A percentile compares a stretch with the other conserved stretches of the same genome.
Conservation (phyloP, 2,113 vertebrate species). For the Rallus limicola region DNA sequence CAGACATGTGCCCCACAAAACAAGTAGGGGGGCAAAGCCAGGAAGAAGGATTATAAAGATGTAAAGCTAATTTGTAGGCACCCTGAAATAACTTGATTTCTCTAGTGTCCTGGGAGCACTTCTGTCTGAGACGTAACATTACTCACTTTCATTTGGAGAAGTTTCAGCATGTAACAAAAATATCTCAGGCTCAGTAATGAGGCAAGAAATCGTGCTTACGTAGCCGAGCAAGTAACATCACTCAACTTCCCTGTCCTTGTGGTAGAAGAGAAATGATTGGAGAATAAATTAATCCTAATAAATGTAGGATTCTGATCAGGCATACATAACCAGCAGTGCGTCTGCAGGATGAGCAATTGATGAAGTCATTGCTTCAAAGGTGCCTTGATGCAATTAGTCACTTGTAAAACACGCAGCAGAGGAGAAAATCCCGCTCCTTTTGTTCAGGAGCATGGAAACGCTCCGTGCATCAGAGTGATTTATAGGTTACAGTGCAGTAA, state of each 20-base stretch:
- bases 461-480: not conserved
- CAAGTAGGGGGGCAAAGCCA: not conserved
- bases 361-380: conserved; percentile 64
- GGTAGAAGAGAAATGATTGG: conserved; percentile 10
- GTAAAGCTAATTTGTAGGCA: not conserved
- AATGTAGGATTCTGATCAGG: conserved; percentile 40
- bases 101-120: not conserved
- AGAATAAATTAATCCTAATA: conserved; percentile 69
- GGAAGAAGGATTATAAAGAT: not conserved
- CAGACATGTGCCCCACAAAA: not conserved
- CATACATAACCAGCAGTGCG: not conserved
- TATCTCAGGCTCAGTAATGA: conserved; percentile 49
- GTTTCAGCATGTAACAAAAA: conserved; percentile 43
- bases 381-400: conserved; percentile 59
- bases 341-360: conserved; percentile 52
- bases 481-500: conserved; percentile 38
- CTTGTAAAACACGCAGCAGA: conserved; percentile 42
- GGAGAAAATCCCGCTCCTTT: conserved; percentile 35
- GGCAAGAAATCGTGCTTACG: conserved; percentile 64
- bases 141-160: conserved; percentile 47
- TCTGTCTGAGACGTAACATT: not conserved
- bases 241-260: conserved; percentile 35
- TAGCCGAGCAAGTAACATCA: conserved; percentile 50
- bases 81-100: conserved; percentile 13
- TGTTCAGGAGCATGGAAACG: conserved; percentile 38